Conservation (phyloP, 2,888 invertebrate species). For the Rhorus exstirpatorius region DNA sequence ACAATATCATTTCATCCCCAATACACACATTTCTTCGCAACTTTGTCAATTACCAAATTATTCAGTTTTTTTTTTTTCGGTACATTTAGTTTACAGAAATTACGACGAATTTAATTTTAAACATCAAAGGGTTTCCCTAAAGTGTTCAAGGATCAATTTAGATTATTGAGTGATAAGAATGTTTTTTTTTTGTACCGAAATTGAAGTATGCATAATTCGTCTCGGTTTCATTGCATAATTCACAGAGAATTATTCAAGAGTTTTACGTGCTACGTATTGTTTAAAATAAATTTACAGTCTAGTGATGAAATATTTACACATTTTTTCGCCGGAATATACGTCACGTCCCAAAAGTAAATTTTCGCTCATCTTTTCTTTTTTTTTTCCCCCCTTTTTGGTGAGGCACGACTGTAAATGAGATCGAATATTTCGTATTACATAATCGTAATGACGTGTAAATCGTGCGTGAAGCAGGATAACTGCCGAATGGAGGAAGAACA, state of each 20-base stretch:
- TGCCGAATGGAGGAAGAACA: conserved; percentile 3
- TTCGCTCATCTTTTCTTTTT: neutral
- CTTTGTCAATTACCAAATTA: conserved; percentile 10
- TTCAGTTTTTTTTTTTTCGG: conserved; percentile 7
- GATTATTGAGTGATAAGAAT: no score
- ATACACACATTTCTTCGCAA: neutral
- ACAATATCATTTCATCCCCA: neutral
- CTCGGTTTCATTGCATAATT: no score
- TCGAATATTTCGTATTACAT: neutral
- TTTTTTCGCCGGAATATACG: neutral
- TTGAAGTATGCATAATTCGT: no score
- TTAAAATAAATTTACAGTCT: no score
- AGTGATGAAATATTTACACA: no score
- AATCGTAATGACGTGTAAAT: conserved; percentile 8
- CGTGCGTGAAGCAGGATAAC: conserved; percentile 20
- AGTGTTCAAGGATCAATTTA: no score
- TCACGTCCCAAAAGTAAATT: neutral
- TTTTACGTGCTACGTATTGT: no score
- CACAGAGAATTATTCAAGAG: no score
- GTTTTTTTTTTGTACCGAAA: no score
- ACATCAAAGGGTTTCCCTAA: no score
- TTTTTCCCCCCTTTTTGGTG: no score
- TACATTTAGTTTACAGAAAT: neutral
- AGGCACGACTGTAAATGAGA: neutral
- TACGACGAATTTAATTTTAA: neutral